These are phyloP conservation scores for Elgonia sp. DNA, from an alignment of 2,888 invertebrate genomes.

Conservation along the genomic window DNA sequence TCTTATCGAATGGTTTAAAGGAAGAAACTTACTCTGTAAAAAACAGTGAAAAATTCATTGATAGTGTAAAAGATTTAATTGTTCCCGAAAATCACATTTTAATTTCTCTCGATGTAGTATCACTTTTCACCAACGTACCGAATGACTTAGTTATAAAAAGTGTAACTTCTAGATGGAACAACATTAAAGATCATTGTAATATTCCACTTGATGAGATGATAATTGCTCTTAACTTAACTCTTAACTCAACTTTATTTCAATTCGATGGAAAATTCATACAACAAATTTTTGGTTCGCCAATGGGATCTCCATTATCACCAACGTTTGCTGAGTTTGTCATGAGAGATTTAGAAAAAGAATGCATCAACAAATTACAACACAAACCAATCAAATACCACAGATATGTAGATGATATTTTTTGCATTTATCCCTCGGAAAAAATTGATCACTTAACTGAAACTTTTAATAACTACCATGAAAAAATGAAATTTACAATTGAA, in stretches of 20 bases:
- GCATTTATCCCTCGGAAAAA: background rate
- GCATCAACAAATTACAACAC: background rate
- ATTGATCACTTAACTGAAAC: too few relatives aligned
- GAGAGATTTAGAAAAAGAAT: background rate
- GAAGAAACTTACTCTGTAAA: background rate
- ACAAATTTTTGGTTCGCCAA: constrained; percentile 11
- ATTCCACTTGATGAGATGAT: too few relatives aligned
- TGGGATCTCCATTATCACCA: background rate
- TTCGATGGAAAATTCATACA: too few relatives aligned
- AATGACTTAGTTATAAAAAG: background rate
- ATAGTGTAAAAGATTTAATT: background rate
- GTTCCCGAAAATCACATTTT: background rate
- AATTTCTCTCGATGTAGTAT: background rate
- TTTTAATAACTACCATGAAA: too few relatives aligned
- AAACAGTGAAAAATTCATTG: background rate
- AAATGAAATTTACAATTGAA: background rate
- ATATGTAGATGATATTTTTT: too few relatives aligned
- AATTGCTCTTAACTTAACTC: background rate
- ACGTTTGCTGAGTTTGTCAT: constrained; percentile 8
- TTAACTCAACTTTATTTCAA: too few relatives aligned
- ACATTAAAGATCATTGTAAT: too few relatives aligned
- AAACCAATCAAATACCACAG: too few relatives aligned
- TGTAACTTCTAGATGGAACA: too few relatives aligned
- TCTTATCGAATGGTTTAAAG: background rate
- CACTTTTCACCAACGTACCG: too few relatives aligned